phyloP scores from a whole-genome alignment of 1,140 invertebrate species.

The Aphelenchoides besseyi region DNA sequence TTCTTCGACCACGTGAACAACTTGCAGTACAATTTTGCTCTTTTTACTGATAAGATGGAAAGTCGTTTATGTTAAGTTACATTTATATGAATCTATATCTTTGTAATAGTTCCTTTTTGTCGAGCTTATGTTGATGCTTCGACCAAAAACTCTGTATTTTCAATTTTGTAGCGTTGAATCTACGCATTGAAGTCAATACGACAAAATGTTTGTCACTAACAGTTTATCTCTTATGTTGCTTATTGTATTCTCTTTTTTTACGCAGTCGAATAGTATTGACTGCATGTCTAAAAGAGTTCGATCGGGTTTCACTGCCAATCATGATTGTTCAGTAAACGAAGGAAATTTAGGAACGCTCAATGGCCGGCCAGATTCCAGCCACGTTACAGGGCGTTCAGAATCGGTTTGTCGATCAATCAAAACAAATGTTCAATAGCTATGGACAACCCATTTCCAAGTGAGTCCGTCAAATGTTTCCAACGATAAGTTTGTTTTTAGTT shows the following conservation, averaged over 20 bases:
- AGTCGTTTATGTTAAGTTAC: background rate
- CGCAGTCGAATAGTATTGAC: no score
- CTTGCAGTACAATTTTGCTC: background rate
- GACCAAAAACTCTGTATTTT: no score
- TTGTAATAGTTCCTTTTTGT: background rate
- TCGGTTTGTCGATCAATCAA: constrained; percentile 35
- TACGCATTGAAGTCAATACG: no score
- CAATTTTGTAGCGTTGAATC: no score
- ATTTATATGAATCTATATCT: no score
- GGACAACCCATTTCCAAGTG: constrained; percentile 36
- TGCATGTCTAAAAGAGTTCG: no score
- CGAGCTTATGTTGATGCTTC: background rate
- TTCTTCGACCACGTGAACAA: background rate
- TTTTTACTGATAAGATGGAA: background rate
- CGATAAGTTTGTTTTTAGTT: constrained; percentile 25
- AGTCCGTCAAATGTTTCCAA: constrained; percentile 24
- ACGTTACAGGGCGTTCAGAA: constrained; percentile 34
- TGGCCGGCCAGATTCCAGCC: constrained; percentile 41
- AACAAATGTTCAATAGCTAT: constrained; percentile 36
- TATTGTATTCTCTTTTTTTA: no score
- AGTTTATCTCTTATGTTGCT: no score
- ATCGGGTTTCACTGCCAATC: no score
- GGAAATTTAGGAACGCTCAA: constrained; percentile 8
- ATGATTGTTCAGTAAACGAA: no score
- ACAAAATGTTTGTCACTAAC: no score